These are phyloP conservation scores for Nudaria mundana DNA, from an alignment of 2,888 invertebrate genomes.

Conservation along the genomic window DNA sequence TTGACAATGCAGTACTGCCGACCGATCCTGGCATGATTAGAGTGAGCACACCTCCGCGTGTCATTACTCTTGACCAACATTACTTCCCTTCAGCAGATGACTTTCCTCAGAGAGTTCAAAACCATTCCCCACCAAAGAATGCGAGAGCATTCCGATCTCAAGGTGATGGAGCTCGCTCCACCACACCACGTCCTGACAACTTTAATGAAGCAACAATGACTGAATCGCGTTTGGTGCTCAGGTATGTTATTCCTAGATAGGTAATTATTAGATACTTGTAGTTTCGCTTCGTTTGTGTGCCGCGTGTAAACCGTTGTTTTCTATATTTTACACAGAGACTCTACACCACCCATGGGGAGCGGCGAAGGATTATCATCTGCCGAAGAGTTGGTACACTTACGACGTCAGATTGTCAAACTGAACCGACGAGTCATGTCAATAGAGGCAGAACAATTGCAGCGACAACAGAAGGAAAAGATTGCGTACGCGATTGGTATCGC, in stretches of 20 bases:
- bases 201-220: conserved; percentile 75
- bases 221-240: conserved; percentile 69
- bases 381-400: conserved; percentile 91
- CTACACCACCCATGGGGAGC: conserved; percentile 84
- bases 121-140: conserved; percentile 64
- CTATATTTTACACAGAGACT: conserved; percentile 76
- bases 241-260: conserved; percentile 37
- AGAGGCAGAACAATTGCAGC: conserved; percentile 91
- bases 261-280: neutral
- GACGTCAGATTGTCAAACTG: conserved; percentile 92
- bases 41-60: conserved; percentile 94
- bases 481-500: conserved; percentile 91
- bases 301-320: neutral
- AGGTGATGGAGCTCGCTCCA: conserved; percentile 65
- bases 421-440: conserved; percentile 93
- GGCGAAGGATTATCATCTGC: conserved; percentile 85
- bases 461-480: conserved; percentile 93
- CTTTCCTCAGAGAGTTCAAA: conserved; percentile 50
- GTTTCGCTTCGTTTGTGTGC: neutral
- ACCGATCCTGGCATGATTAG: conserved; percentile 87
- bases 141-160: conserved; percentile 55
- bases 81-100: conserved; percentile 88
- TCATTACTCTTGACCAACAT: conserved; percentile 92
- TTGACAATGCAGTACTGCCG: conserved; percentile 90
- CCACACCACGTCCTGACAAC: conserved; percentile 57